Base-by-base conservation (phyloP, 2,797 vertebrate genomes). In the Rhinoraja longicauda region DNA sequence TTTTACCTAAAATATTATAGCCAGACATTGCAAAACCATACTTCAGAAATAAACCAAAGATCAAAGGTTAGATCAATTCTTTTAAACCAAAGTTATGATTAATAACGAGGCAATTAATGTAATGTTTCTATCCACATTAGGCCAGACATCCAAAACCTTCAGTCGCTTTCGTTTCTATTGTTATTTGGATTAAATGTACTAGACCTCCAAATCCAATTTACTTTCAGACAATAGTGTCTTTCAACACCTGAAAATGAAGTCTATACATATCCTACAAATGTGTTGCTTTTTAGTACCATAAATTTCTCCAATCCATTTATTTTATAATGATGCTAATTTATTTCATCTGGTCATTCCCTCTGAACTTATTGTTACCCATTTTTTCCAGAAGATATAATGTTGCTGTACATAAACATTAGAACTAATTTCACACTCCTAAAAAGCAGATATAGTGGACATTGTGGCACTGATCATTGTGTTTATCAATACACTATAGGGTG, bases 1-100 rank as follows among this genome's bases (percentile, higher is more conserved):
- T 88, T 88, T 67, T 29, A 17, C 45, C 9, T 62, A 8, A 21
- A n/a, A 67, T 29, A 57, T 84, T 57, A 24, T 57, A 62, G 19
- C 24, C 53, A 5, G n/a, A 57, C 10, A 64, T 19, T 36, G n/a
- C 62, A 36, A 32, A n/a, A 67, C 8, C 62, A 17, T 67, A 9
- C 84, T 88, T 88, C 59, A 36, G 62, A 88, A 88, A 17, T 67
- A 88, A 64, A 17, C 57, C 62, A 36, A 88, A 67, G 84, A 88
- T 64, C 29, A 88, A 64, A 67, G 3, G 15, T 32, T 67, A 88
- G 19, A 36, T 67, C 84, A 67, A 88, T 19, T 84, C 59, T n/a
- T n/a, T n/a, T n/a, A 59, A 45, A 84, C 53, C 10, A 84, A 82
- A 57, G 53, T 84, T 53, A 13, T 81, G 81, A 53, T 53, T 53